Evolutionary conservation across 2,113 vertebrate genomes (phyloP).

Genomic region (Tupaia tana): DNA sequence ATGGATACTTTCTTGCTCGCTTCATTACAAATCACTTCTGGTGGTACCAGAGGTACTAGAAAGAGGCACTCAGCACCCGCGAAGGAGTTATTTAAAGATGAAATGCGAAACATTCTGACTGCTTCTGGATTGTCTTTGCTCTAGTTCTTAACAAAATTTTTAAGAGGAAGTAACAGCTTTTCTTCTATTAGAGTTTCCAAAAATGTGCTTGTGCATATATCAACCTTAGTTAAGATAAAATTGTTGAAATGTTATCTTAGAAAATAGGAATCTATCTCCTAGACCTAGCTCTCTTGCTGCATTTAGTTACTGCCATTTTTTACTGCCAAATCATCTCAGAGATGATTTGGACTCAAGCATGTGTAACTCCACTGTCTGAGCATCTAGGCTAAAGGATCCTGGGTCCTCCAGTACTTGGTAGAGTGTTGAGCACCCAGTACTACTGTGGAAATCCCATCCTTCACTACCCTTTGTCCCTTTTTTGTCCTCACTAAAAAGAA

Average conservation of each 20-base stretch:
- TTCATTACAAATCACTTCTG: conserved; percentile 46
- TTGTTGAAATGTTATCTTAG: conserved; percentile 14
- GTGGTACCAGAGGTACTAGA: background rate
- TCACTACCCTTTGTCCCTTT: background rate
- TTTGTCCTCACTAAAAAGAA: background rate
- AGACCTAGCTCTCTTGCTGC: background rate
- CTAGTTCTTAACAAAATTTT: conserved; percentile 56
- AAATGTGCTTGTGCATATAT: conserved; percentile 51
- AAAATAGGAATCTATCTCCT: conserved; percentile 6
- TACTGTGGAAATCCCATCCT: background rate
- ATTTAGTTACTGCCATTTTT: background rate
- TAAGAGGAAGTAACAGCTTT: conserved; percentile 43
- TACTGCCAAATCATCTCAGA: background rate
- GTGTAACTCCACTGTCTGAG: background rate
- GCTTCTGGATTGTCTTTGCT: conserved; percentile 40
- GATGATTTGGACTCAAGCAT: background rate
- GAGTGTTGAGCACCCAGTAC: background rate
- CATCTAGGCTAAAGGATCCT: background rate
- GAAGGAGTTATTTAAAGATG: conserved; percentile 65
- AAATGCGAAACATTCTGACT: conserved; percentile 61
- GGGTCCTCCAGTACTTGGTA: background rate
- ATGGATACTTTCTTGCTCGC: conserved; percentile 4
- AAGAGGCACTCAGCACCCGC: conserved; percentile 45
- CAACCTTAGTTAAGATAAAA: conserved; percentile 53
- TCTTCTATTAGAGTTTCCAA: conserved; percentile 8